Evolutionary conservation across 2,113 vertebrate species (phyloP), one percentile per base, ranked within the genome.

Genomic region (Glaucomys volans): DNA sequence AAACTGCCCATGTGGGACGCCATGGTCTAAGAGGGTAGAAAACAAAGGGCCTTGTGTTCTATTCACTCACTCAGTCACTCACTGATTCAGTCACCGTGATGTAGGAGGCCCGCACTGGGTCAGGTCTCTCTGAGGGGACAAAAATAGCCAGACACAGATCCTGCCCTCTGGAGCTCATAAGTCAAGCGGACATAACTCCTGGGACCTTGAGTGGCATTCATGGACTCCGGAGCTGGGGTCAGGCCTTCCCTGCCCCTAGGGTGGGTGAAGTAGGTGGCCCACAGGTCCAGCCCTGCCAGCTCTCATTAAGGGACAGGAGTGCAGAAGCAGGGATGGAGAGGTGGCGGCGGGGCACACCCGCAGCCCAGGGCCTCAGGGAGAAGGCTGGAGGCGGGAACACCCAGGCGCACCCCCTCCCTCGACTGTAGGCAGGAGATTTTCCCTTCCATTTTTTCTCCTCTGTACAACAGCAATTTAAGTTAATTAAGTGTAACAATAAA

Each of bases 401-500:
- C 75, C 84, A 52, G 37, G 37, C 1, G 0, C 8, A 5, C 57
- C 90, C 72, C 42, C 26, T 17, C 72, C 59, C 87, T 52, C 42
- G 57, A 83, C 67, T 76, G 94, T 94, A 95, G 94, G 90, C 92
- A 91, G 87, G 84, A 92, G 91, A 74, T 92, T 87, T 96, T 91
- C 76, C 81, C 42, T 84, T 74, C 74, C 59, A 20, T 84, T 96
- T 96, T 88, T 96, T 74, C 71, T 81, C 82, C 67, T 83, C 64
- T 94, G 91, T 83, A 94, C 67, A 81, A 94, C 88, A 96, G 90
- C 86, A 67, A 93, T 97, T 97, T 96, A 94, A 97, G 85, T 94
- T 96, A 96, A 97, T 98, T 98, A 97, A 97, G 88, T 95, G 67
- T 66, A 97, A 89, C 82, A 95, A 91, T 97, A 91, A 94, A 97